Conservation (phyloP, 2,888 invertebrate genomes). For the Agrypnus murinus region DNA sequence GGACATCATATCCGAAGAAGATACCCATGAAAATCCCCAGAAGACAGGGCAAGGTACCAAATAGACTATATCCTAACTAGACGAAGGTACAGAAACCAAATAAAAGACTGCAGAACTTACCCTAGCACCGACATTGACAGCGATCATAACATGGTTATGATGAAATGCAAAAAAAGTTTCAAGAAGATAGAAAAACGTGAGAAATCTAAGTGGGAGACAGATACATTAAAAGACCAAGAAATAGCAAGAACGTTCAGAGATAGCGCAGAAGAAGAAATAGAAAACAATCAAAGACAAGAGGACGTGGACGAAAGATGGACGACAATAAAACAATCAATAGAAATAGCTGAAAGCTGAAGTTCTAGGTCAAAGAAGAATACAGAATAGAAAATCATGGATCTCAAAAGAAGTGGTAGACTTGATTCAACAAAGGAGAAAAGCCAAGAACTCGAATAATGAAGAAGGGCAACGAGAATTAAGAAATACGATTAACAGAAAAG, state of each 20-base stretch:
- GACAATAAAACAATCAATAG: background rate
- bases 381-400: background rate
- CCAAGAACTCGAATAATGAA: too few species aligned
- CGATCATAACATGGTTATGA: too few species aligned
- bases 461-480: too few species aligned
- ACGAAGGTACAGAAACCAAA: background rate
- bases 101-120: too few species aligned
- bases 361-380: too few species aligned
- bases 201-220: background rate
- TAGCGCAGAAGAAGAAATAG: conserved; percentile 1
- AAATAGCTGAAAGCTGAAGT: background rate
- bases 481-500: too few species aligned
- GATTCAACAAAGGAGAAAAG: too few species aligned
- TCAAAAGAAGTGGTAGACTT: too few species aligned
- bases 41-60: background rate
- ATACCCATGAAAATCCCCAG: too few species aligned
- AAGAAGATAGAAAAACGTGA: conserved; percentile 1
- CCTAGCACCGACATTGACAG: conserved; percentile 3
- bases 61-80: conserved; percentile 1
- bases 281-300: background rate
- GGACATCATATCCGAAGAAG: background rate
- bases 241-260: background rate
- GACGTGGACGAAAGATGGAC: too few species aligned
- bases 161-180: conserved; percentile 3
- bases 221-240: background rate